Conservation (phyloP, 2,113 vertebrate species). For the Microcebus jonahi region DNA sequence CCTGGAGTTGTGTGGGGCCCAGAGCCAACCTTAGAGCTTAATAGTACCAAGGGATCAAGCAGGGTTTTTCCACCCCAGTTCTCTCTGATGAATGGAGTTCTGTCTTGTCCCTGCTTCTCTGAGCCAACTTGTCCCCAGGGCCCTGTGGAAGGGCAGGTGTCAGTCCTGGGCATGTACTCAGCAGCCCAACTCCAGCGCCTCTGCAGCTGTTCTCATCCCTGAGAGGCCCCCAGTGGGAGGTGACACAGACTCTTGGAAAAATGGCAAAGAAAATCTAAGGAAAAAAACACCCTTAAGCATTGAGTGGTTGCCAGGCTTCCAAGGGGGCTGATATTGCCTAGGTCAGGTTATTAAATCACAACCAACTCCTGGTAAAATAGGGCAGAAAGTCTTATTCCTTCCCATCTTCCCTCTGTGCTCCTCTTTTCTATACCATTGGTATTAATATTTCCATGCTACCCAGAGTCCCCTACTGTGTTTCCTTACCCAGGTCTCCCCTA, state of each 20-base stretch:
- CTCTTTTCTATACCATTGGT: neutral
- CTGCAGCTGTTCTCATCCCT: slow-evolving; percentile 74
- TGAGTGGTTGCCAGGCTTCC: slow-evolving; percentile 53
- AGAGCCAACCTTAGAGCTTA: slow-evolving; percentile 64
- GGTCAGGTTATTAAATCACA: slow-evolving; percentile 61
- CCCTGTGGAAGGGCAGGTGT: slow-evolving; percentile 76
- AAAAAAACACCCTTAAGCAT: slow-evolving; percentile 47
- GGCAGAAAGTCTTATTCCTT: slow-evolving; percentile 32
- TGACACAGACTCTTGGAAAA: slow-evolving; percentile 69
- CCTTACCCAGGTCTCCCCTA: neutral
- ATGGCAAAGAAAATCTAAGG: slow-evolving; percentile 57
- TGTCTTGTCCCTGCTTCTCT: slow-evolving; percentile 71
- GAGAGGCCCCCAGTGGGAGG: slow-evolving; percentile 45
- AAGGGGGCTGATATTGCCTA: slow-evolving; percentile 32
- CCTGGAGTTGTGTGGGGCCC: slow-evolving; percentile 52
- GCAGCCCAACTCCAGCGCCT: slow-evolving; percentile 64
- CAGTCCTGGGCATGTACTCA: slow-evolving; percentile 74
- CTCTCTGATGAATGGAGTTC: slow-evolving; percentile 77
- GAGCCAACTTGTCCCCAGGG: slow-evolving; percentile 76
- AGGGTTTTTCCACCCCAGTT: slow-evolving; percentile 75
- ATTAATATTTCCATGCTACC: neutral
- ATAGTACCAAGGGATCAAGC: slow-evolving; percentile 74
- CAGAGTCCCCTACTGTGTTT: neutral
- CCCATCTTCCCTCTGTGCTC: neutral
- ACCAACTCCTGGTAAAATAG: slow-evolving; percentile 51